Evolutionary conservation across 2,888 invertebrate species (phyloP).

Genomic region (Paralinhomoeus sp.): DNA sequence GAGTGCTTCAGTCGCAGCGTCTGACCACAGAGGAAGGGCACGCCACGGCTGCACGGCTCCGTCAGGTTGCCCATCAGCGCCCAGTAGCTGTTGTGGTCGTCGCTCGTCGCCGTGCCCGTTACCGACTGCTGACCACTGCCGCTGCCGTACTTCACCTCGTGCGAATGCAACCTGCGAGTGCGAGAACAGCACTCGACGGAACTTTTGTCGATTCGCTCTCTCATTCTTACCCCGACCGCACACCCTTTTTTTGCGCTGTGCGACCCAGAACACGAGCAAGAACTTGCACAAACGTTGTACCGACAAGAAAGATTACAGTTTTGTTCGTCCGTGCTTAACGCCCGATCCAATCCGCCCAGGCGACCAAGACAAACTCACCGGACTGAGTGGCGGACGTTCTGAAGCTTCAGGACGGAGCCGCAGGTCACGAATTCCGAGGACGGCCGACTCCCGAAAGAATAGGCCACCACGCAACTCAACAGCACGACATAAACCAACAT

Average conservation of each 20-base stretch:
- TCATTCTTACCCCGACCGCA: too few species aligned
- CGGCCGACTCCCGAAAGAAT: too few species aligned
- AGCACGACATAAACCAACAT: too few species aligned
- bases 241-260: too few species aligned
- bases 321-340: too few species aligned
- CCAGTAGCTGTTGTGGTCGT: constrained; percentile 62
- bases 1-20: constrained; percentile 64
- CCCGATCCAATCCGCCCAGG: too few species aligned
- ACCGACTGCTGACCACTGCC: constrained; percentile 97
- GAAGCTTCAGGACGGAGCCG: constrained; percentile 68
- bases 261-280: too few species aligned
- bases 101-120: constrained; percentile 95
- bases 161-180: constrained; percentile 71
- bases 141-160: constrained; percentile 95
- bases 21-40: constrained; percentile 65
- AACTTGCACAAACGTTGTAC: too few species aligned
- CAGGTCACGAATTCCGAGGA: constrained; percentile 71
- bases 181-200: constrained; percentile 47
- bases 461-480: too few species aligned
- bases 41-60: constrained; percentile 34
- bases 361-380: too few species aligned
- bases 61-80: constrained; percentile 27
- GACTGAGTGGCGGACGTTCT: constrained; percentile 55
- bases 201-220: too few species aligned
- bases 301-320: too few species aligned